Base-by-base conservation (phyloP, 2,797 vertebrate species). In the Sus cebifrons region DNA sequence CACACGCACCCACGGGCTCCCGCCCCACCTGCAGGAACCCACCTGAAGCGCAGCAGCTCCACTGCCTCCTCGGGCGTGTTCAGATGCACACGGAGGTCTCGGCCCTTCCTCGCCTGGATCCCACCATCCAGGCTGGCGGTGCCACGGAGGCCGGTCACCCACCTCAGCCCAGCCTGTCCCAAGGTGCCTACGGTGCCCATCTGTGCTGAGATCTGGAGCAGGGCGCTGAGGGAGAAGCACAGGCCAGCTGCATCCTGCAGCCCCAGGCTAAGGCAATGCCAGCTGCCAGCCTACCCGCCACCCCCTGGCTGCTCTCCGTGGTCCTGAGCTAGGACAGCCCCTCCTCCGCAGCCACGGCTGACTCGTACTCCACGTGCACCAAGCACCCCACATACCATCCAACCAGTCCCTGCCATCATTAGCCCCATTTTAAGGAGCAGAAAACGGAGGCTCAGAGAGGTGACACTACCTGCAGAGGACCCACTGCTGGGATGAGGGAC, bases 41-140 rank as follows among this genome's bases (percentile, higher is more conserved):
- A 99, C 99, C 99, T 99, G 97, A 99, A 98, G 97, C 99, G 98
- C 49, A 99, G 64, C 77, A 99, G 98, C 93, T 99, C 99, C 99
- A 99, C 98, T 9, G 98, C 94, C 36, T 99, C 99, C 97, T 99
- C 99, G 0, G 99, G 99, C 6, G 99, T 99, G 97, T 99, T 99
- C 16, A 99, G 98, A 6, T 98, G 98, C 93, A 99, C 97, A 93
- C 99, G 98, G 88, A 99, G 92, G 23, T 99, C 99, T 86, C 97
- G 99, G 5, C 99, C 99, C 68, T 99, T 99, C 98, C 99, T 99
- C 3, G 99, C 82, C 87, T 98, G 99, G 83, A 99, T 83, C 78
- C 99, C 99, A 27, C 99, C 99, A 49, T 99, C 99, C 96, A 99
- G 96, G 96, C 99, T 99, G 81, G 98, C 98, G 44, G 98, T 98